These are phyloP conservation scores for Scaptomyza parva DNA, from an alignment of 2,888 invertebrate genomes.

Conservation along the genomic window DNA sequence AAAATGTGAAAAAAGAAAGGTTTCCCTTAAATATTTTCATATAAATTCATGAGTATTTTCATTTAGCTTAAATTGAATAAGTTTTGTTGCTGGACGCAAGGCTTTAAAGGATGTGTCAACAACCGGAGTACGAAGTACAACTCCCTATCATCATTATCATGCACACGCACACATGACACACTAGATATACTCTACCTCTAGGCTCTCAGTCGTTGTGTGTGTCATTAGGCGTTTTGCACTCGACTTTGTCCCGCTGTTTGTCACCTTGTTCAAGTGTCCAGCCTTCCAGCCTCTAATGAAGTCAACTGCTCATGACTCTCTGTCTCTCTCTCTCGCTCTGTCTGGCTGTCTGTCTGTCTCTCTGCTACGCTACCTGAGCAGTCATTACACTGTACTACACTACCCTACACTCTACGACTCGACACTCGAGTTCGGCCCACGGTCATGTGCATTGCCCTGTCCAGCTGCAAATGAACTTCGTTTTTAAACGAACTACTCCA, in stretches of 20 bases:
- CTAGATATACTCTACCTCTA: constrained; percentile 4
- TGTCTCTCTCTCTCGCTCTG: not conserved
- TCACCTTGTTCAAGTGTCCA: constrained; percentile 69
- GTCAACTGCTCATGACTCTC: constrained; percentile 50
- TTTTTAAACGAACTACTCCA: constrained; percentile 21
- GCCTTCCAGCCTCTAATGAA: constrained; percentile 66
- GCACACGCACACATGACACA: constrained; percentile 50
- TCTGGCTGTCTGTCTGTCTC: constrained; percentile 21
- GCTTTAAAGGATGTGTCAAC: constrained; percentile 61
- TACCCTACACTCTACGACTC: constrained; percentile 5
- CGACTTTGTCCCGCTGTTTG: constrained; percentile 55
- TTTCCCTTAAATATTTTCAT: no score
- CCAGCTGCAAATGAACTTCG: constrained; percentile 45
- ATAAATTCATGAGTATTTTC: no score
- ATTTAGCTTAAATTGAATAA: not conserved
- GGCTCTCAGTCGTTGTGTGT: constrained; percentile 36
- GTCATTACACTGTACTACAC: constrained; percentile 28
- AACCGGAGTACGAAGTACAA: not conserved
- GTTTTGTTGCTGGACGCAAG: constrained; percentile 13
- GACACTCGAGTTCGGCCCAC: constrained; percentile 36
- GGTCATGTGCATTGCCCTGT: constrained; percentile 41
- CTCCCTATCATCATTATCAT: constrained; percentile 65
- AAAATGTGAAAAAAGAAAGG: not conserved
- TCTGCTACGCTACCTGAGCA: constrained; percentile 52
- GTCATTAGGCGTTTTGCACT: constrained; percentile 71